These are phyloP conservation scores for Balaenoptera acutorostrata DNA, from an alignment of 2,113 vertebrate species.

Conservation along the genomic window DNA sequence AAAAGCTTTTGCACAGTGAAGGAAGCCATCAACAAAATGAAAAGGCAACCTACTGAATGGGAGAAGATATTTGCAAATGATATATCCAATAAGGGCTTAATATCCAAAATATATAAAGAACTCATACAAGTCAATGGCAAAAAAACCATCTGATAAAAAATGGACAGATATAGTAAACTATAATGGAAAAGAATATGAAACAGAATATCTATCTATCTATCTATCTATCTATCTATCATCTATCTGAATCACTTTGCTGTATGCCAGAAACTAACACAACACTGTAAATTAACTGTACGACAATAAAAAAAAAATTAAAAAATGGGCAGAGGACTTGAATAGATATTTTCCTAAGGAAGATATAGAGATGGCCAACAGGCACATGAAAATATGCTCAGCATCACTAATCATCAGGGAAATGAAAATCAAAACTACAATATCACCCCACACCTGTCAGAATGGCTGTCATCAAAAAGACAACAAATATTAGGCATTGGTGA, in stretches of 20 bases:
- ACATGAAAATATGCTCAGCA: not conserved
- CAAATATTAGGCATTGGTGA: not conserved
- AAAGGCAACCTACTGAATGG: too few species aligned
- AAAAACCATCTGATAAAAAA: too few species aligned
- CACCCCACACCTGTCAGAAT: not conserved
- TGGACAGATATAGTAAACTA: too few species aligned
- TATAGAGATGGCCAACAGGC: not conserved
- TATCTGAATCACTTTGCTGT: not conserved
- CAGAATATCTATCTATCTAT: too few species aligned
- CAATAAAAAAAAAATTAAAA: not conserved
- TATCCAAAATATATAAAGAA: too few species aligned
- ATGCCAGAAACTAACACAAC: not conserved
- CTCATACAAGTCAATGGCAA: too few species aligned
- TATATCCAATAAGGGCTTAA: too few species aligned
- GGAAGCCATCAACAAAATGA: too few species aligned
- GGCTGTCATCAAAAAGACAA: not conserved
- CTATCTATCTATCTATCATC: too few species aligned
- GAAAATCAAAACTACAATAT: not conserved
- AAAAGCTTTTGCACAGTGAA: too few species aligned
- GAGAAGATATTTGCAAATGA: too few species aligned
- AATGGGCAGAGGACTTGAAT: not conserved
- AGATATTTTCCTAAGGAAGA: not conserved
- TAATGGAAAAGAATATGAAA: too few species aligned
- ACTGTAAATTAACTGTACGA: not conserved
- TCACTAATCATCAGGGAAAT: not conserved